Evolutionary conservation across 2,888 invertebrate species (phyloP).

Genomic region (Clepsis dumicolana): DNA sequence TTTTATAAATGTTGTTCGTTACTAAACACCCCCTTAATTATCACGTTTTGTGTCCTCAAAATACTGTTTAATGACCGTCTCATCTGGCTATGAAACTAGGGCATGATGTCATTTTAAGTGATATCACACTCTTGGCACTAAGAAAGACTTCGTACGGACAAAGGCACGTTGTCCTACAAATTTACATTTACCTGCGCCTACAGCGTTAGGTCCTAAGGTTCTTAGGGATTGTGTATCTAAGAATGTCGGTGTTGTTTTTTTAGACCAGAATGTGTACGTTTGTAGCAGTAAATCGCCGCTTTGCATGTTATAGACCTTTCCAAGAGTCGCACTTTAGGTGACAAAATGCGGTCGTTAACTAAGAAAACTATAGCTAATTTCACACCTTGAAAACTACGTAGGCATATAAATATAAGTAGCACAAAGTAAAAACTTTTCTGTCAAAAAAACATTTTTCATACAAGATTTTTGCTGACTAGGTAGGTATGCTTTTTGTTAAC

Average conservation of each 20-base stretch:
- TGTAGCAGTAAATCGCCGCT: slow-evolving; percentile 4
- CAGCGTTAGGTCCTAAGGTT: background rate
- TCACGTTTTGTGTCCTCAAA: background rate
- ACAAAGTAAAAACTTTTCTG: too few relatives aligned
- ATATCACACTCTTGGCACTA: slow-evolving; percentile 29
- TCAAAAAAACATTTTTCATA: too few relatives aligned
- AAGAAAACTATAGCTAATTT: background rate
- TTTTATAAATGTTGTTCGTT: background rate
- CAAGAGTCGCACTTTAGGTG: background rate
- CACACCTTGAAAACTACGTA: background rate
- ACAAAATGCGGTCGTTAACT: background rate
- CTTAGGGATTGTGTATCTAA: slow-evolving; percentile 5
- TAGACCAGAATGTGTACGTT: slow-evolving; percentile 5
- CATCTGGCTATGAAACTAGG: slow-evolving; percentile 26
- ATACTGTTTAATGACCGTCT: slow-evolving; percentile 5
- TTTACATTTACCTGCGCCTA: slow-evolving; percentile 23
- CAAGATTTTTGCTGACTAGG: too few relatives aligned
- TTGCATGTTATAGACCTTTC: slow-evolving; percentile 13
- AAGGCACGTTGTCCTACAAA: slow-evolving; percentile 27
- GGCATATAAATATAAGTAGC: background rate
- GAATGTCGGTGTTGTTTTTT: slow-evolving; percentile 6
- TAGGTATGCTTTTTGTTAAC: too few relatives aligned
- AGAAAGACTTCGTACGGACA: slow-evolving; percentile 25
- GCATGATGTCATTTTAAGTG: slow-evolving; percentile 38
- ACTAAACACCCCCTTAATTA: background rate